Conservation (phyloP, 1,140 invertebrate genomes). For the Trichoplusia ni region DNA sequence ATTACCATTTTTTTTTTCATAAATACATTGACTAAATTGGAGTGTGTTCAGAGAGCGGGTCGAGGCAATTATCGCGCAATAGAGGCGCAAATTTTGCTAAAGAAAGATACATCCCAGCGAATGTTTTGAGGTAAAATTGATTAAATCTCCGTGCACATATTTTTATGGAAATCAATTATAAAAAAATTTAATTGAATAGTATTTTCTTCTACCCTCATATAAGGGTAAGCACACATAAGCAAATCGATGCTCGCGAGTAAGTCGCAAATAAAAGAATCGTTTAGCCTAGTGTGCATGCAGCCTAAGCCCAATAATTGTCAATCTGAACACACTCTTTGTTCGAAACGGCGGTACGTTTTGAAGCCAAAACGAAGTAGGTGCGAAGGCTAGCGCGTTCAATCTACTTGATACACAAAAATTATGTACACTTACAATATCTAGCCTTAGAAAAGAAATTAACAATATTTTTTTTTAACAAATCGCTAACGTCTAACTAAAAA, state of each 20-base stretch:
- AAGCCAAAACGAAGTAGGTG: constrained; percentile 22
- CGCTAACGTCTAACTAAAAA: constrained; percentile 1
- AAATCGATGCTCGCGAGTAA: too few species aligned
- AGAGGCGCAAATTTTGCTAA: background rate
- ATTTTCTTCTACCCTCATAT: too few species aligned
- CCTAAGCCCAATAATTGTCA: background rate
- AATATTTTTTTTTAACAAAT: constrained; percentile 16
- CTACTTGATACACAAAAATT: constrained; percentile 19
- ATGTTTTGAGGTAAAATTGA: too few species aligned
- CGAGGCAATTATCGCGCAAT: constrained; percentile 20
- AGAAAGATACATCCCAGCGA: too few species aligned
- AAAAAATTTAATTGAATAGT: too few species aligned
- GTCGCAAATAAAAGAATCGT: too few species aligned
- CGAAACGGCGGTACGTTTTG: constrained; percentile 13
- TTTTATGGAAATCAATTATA: too few species aligned
- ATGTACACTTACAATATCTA: constrained; percentile 14
- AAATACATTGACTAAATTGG: constrained; percentile 31
- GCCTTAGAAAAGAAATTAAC: constrained; percentile 14
- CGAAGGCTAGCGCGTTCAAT: constrained; percentile 19
- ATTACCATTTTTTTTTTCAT: constrained; percentile 32
- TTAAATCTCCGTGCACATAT: too few species aligned
- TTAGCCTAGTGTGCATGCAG: too few species aligned
- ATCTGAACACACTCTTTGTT: constrained; percentile 26
- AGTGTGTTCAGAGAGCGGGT: constrained; percentile 14
- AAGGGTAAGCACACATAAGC: too few species aligned